These are phyloP conservation scores for Lutjanus campechanus DNA, from an alignment of 2,797 vertebrate genomes.

Conservation along the genomic window DNA sequence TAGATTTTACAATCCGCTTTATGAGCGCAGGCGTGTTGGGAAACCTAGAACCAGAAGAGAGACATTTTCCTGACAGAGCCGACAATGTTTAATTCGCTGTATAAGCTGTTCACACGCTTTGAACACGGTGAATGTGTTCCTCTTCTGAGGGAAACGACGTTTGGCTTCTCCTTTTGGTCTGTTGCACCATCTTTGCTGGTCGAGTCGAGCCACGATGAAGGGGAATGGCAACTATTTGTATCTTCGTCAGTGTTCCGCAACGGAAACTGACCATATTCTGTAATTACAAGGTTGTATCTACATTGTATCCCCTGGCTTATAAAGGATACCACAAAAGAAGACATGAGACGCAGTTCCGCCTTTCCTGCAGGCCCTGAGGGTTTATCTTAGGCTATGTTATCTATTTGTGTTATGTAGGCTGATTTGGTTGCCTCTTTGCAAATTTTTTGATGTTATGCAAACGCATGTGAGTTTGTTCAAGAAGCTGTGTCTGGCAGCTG, in stretches of 20 bases:
- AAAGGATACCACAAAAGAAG: background rate
- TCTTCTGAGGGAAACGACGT: slow-evolving; percentile 9
- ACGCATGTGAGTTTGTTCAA: slow-evolving; percentile 56
- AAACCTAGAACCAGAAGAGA: slow-evolving; percentile 10
- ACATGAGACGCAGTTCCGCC: slow-evolving; percentile 42
- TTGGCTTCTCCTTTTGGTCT: slow-evolving; percentile 11
- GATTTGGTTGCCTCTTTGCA: slow-evolving; percentile 82
- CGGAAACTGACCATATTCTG: slow-evolving; percentile 58
- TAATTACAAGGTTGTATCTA: slow-evolving; percentile 29
- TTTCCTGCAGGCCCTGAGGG: slow-evolving; percentile 42
- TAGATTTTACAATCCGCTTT: slow-evolving; percentile 48
- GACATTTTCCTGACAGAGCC: background rate
- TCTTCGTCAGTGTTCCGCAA: slow-evolving; percentile 63
- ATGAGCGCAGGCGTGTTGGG: slow-evolving; percentile 54
- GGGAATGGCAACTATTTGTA: slow-evolving; percentile 27
- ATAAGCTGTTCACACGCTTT: background rate
- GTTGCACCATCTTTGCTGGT: slow-evolving; percentile 64
- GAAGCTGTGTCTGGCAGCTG: slow-evolving; percentile 34
- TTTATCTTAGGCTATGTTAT: slow-evolving; percentile 55
- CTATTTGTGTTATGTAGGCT: slow-evolving; percentile 62
- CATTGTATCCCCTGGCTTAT: background rate
- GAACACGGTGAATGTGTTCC: background rate
- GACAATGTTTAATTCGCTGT: background rate
- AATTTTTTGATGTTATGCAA: slow-evolving; percentile 79
- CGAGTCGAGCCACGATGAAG: slow-evolving; percentile 27